Conservation (phyloP, 2,113 vertebrate genomes). For the Cavia porcellus region DNA sequence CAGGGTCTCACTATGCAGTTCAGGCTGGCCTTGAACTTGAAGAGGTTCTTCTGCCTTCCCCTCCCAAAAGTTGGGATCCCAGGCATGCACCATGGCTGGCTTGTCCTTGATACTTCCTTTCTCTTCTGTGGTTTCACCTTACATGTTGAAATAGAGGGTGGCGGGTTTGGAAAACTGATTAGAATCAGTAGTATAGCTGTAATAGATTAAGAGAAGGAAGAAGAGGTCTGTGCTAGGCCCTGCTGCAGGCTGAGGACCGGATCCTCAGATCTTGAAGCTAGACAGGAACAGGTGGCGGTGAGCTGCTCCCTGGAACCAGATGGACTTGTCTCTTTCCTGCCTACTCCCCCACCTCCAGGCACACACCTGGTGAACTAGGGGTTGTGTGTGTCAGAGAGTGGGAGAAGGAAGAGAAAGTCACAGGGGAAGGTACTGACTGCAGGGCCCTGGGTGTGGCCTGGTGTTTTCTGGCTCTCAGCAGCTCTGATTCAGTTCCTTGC, state of each 20-base stretch:
- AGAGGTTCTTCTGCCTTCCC: neutral
- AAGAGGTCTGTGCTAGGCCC: neutral
- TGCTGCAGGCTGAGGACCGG: conserved; percentile 1
- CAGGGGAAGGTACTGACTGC: neutral
- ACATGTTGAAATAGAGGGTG: neutral
- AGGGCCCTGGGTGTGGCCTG: neutral
- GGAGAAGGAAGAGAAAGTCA: neutral
- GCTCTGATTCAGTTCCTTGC: neutral
- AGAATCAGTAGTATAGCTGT: neutral
- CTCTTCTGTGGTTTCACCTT: neutral
- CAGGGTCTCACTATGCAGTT: neutral
- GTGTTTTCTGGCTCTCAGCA: neutral
- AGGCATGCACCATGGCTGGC: neutral
- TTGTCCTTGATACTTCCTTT: neutral
- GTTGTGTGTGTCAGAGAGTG: neutral
- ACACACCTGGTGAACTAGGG: neutral
- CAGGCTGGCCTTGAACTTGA: neutral
- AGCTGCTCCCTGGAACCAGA: conserved; percentile 63
- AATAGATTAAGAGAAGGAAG: neutral
- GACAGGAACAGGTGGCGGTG: conserved; percentile 28
- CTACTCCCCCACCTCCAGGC: neutral
- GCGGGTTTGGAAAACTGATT: conserved; percentile 3
- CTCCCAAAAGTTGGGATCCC: neutral
- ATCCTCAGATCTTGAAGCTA: neutral
- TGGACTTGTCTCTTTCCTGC: conserved; percentile 60